Conservation (phyloP, 2,888 invertebrate genomes). For the Sinhomidia bicolor region DNA sequence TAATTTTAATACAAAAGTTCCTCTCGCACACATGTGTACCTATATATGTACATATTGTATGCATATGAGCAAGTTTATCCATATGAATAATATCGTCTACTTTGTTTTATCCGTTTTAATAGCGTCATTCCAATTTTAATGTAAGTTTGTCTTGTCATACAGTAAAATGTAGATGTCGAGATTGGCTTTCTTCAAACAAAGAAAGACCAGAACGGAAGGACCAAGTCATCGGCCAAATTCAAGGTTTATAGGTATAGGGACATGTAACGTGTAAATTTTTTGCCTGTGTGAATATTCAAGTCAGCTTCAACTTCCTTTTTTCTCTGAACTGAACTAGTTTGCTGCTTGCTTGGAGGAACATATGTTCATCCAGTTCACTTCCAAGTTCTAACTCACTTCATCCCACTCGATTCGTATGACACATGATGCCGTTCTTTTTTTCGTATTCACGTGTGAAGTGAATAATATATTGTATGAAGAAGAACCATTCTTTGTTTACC, state of each 20-base stretch:
- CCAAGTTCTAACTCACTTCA: no score
- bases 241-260: slow-evolving; percentile 64
- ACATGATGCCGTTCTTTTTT: background rate
- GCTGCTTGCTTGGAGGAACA: slow-evolving; percentile 54
- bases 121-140: no score
- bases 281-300: slow-evolving; percentile 53
- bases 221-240: slow-evolving; percentile 72
- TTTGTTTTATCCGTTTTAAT: background rate
- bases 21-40: background rate
- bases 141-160: background rate
- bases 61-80: background rate
- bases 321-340: slow-evolving; percentile 50
- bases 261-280: slow-evolving; percentile 27
- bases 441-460: background rate
- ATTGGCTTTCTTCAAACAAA: slow-evolving; percentile 53
- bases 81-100: background rate
- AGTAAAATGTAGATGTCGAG: slow-evolving; percentile 35
- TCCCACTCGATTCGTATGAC: background rate
- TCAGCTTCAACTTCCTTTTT: slow-evolving; percentile 64
- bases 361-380: slow-evolving; percentile 50
- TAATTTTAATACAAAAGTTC: background rate
- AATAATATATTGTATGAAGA: background rate
- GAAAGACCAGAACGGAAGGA: slow-evolving; percentile 50
- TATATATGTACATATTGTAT: no score
- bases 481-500: background rate